These are phyloP conservation scores for fruit fly (Drosophila melanogaster) DNA, from an alignment of 1,140 invertebrate species.

Conservation along the genomic window Release_6_plus_ISO1_MT NC_004354.4:11291001-11291500, in stretches of 20 bases:
- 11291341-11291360: not conserved
- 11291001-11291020: conserved; percentile 51
- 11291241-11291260: not conserved
- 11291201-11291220: conserved; percentile 4
- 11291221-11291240: conserved; percentile 1
- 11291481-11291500: too few species aligned
- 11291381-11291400: too few species aligned
- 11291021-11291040: conserved; percentile 63
- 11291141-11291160: conserved; percentile 13
- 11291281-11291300: not conserved
- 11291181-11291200: conserved; percentile 19
- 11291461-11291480: too few species aligned
- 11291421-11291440: too few species aligned
- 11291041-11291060: conserved; percentile 29
- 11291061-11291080: not conserved
- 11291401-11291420: too few species aligned
- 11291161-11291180: conserved; percentile 15
- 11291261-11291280: not conserved
- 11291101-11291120: not conserved
- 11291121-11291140: not conserved
- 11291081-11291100: not conserved
- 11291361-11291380: not conserved
- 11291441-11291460: not conserved
- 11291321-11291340: too few species aligned
- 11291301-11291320: not conserved